Evolutionary conservation across 2,888 invertebrate species (phyloP).

Genomic region (Nemotelus nigrinus): DNA sequence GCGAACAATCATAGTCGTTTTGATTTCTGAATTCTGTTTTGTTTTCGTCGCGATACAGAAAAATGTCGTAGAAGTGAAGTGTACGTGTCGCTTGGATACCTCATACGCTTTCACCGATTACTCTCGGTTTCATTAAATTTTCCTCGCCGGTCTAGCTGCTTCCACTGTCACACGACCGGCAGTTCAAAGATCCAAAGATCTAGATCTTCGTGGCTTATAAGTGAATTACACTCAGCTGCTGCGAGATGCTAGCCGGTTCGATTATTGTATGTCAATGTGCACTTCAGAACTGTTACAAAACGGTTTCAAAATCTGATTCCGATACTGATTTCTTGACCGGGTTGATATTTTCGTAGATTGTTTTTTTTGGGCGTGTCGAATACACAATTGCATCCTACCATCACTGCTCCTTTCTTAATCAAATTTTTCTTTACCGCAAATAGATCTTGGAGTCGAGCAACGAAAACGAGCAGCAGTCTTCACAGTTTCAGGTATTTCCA

Average conservation of each 20-base stretch:
- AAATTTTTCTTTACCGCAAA: conserved; percentile 46
- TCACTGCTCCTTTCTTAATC: not conserved
- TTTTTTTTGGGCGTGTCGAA: no score
- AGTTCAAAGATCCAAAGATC: no score
- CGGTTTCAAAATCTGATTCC: no score
- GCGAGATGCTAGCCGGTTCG: no score
- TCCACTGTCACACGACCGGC: no score
- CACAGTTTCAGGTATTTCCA: not conserved
- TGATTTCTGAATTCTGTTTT: not conserved
- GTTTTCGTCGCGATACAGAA: not conserved
- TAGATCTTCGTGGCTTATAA: no score
- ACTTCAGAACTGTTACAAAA: no score
- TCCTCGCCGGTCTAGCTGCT: not conserved
- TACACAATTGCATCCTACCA: no score
- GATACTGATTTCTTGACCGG: no score
- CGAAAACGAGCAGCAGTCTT: conserved; percentile 56
- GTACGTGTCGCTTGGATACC: not conserved
- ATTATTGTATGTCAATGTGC: no score
- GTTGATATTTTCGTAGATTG: no score
- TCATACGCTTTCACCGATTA: conserved; percentile 6
- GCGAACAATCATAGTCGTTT: not conserved
- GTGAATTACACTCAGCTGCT: no score
- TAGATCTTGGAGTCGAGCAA: conserved; percentile 64
- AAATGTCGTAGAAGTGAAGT: conserved; percentile 3
- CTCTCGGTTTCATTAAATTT: conserved; percentile 18